phyloP scores from a whole-genome alignment of 2,888 invertebrate genomes.

The Standfussiana lucernea region DNA sequence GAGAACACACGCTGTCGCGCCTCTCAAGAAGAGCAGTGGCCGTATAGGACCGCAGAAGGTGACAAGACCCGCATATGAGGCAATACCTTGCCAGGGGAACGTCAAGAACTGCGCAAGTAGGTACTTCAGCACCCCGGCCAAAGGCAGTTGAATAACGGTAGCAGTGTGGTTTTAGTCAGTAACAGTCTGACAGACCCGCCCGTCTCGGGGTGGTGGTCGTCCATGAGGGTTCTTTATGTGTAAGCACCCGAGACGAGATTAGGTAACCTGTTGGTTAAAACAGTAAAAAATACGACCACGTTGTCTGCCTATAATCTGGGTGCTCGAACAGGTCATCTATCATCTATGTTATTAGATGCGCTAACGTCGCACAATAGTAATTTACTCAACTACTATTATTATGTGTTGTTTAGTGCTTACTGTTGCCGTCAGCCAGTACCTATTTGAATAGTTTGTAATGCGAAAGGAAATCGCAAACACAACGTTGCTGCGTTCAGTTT shows the following conservation, averaged over 20 bases:
- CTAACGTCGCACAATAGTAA: conserved; percentile 32
- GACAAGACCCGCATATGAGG: background rate
- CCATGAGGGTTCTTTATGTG: background rate
- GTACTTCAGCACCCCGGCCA: background rate
- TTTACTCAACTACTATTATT: conserved; percentile 26
- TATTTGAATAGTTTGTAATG: conserved; percentile 10
- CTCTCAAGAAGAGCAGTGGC: background rate
- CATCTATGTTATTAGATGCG: conserved; percentile 40
- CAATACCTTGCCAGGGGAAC: background rate
- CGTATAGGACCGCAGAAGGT: background rate
- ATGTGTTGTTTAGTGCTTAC: conserved; percentile 21
- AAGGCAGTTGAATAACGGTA: background rate
- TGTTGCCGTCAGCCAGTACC: background rate
- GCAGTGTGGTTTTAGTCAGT: background rate
- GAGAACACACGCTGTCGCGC: too few species aligned
- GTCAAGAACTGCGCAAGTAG: background rate
- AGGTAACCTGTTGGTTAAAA: background rate
- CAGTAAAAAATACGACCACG: background rate
- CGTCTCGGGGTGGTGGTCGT: background rate
- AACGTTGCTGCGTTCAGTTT: background rate
- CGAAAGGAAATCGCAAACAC: too few species aligned
- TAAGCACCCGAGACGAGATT: background rate
- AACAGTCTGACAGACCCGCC: background rate
- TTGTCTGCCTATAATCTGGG: conserved; percentile 1
- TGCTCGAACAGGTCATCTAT: conserved; percentile 29